These are phyloP conservation scores for Cercopithecus mona DNA, from an alignment of 2,113 vertebrate species.

Conservation along the genomic window DNA sequence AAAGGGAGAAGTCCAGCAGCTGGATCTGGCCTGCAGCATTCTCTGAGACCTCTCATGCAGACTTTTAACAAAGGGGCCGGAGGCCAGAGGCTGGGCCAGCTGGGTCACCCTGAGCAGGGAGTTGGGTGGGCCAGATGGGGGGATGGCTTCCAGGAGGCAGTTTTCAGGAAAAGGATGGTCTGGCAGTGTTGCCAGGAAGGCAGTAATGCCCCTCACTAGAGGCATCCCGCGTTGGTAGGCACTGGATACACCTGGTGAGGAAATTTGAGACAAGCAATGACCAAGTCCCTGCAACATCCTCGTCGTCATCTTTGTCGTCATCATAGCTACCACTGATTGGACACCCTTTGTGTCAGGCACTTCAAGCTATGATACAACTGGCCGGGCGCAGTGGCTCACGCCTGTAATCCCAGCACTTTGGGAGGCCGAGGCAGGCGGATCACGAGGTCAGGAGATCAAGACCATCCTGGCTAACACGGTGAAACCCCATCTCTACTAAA, in stretches of 20 bases:
- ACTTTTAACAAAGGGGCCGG: not conserved
- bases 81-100: not conserved
- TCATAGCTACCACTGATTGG: not conserved
- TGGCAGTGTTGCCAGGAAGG: not conserved
- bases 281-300: not conserved
- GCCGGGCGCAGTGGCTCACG: too few species aligned
- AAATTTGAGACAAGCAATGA: not conserved
- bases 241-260: not conserved
- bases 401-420: too few species aligned
- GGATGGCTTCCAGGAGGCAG: not conserved
- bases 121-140: not conserved
- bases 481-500: too few species aligned
- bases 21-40: not conserved
- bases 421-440: too few species aligned
- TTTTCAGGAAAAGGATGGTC: not conserved
- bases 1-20: not conserved
- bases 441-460: too few species aligned
- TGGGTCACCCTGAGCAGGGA: not conserved
- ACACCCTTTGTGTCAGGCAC: not conserved
- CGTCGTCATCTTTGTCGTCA: not conserved
- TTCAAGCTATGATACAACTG: not conserved
- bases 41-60: not conserved
- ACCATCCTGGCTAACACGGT: too few species aligned
- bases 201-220: not conserved
- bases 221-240: not conserved